A percentile compares a stretch with the other conserved stretches of the same genome.
Evolutionary conservation across 2,888 invertebrate species (phyloP).

Genomic region (Epistrophe eligans): DNA sequence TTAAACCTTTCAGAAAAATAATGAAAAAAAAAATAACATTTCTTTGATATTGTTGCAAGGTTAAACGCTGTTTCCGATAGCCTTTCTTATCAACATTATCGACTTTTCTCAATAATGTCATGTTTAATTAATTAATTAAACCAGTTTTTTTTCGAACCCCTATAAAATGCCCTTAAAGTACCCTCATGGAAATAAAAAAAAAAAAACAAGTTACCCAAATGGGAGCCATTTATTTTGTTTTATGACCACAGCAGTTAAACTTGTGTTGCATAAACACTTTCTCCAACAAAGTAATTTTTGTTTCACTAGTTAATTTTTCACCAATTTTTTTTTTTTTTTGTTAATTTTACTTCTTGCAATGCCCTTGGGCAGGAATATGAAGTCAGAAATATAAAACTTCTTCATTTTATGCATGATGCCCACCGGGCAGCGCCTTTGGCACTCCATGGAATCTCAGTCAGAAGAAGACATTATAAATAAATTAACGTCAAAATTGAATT

Average conservation of each 20-base stretch:
- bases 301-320: background rate
- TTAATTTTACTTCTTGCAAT: background rate
- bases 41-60: too few relatives aligned
- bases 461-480: background rate
- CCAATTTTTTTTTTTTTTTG: background rate
- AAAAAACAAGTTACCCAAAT: background rate
- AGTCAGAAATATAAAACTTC: background rate
- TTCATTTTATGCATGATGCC: background rate
- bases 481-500: slow-evolving; percentile 56
- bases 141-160: background rate
- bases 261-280: background rate
- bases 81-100: too few relatives aligned
- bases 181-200: background rate
- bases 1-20: too few relatives aligned
- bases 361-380: background rate
- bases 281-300: background rate
- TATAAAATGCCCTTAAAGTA: background rate
- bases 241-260: background rate
- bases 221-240: background rate
- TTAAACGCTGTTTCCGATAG: too few relatives aligned
- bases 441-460: background rate
- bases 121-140: background rate
- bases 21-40: too few relatives aligned
- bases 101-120: too few relatives aligned
- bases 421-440: background rate